phyloP scores from a whole-genome alignment of 2,113 vertebrate genomes.

The Seriola dumerili region DNA sequence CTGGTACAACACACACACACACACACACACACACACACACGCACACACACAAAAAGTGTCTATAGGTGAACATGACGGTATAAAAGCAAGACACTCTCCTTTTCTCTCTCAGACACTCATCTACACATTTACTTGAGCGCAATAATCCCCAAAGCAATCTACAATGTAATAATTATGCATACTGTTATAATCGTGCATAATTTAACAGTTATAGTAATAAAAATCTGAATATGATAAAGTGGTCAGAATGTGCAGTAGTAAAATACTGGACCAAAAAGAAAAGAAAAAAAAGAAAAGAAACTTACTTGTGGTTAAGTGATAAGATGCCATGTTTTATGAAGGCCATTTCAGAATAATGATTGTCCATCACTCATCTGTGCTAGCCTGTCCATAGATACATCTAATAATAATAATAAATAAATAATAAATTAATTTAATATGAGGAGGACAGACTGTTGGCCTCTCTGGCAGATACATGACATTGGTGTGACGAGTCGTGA shows the following conservation, averaged over 20 bases:
- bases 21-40: constrained; percentile 22
- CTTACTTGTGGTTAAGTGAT: constrained; percentile 27
- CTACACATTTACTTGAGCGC: not conserved
- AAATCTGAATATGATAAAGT: constrained; percentile 59
- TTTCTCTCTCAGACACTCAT: constrained; percentile 17
- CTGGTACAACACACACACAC: constrained; percentile 17
- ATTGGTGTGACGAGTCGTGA: not conserved
- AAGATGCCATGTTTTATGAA: constrained; percentile 33
- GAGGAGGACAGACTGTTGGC: not conserved
- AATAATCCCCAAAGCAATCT: constrained; percentile 44
- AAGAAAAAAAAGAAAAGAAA: not conserved
- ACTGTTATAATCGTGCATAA: constrained; percentile 61
- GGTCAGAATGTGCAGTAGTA: constrained; percentile 45
- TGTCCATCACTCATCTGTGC: constrained; percentile 2
- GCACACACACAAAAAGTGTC: constrained; percentile 12
- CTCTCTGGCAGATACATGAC: not conserved
- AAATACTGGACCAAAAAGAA: constrained; percentile 28
- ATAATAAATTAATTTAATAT: not conserved
- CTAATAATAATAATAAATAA: no score
- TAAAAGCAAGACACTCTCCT: constrained; percentile 29
- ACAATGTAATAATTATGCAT: constrained; percentile 56
- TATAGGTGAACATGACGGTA: constrained; percentile 23
- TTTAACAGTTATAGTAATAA: constrained; percentile 56
- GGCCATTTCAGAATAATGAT: not conserved
- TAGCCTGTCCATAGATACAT: not conserved